phyloP scores from a whole-genome alignment of 1,140 invertebrate genomes.

The Bicyclus anynana region DNA sequence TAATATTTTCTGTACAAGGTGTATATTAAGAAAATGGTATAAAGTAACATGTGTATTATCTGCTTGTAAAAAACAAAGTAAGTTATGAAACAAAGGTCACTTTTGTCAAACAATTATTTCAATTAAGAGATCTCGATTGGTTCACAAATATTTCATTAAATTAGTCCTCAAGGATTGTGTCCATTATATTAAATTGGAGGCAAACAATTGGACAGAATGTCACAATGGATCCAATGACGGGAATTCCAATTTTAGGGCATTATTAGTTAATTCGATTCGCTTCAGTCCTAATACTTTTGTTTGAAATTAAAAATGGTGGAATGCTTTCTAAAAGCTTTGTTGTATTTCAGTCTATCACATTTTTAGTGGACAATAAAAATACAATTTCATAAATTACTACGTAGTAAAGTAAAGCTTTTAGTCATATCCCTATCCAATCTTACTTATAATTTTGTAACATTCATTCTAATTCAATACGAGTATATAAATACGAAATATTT shows the following conservation, averaged over 20 bases:
- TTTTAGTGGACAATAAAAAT: too few species aligned
- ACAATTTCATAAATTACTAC: too few species aligned
- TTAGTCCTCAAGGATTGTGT: slow-evolving; percentile 10
- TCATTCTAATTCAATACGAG: too few species aligned
- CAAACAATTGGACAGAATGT: slow-evolving; percentile 16
- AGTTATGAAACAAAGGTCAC: not conserved
- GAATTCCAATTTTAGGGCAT: slow-evolving; percentile 21
- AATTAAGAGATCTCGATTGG: slow-evolving; percentile 8
- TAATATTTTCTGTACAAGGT: too few species aligned
- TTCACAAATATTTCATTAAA: slow-evolving; percentile 25
- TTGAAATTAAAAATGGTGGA: not conserved
- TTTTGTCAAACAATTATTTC: slow-evolving; percentile 1
- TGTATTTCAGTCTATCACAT: not conserved
- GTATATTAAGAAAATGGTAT: too few species aligned
- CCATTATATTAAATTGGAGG: slow-evolving; percentile 13
- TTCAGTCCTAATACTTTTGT: not conserved
- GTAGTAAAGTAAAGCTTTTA: too few species aligned
- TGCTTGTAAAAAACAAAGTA: too few species aligned
- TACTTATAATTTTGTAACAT: too few species aligned
- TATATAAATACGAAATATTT: too few species aligned
- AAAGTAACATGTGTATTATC: too few species aligned
- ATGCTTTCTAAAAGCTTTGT: not conserved
- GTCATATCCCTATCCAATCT: too few species aligned
- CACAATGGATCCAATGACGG: slow-evolving; percentile 1
- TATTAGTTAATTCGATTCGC: slow-evolving; percentile 10